Base-by-base conservation (phyloP, 2,113 vertebrate species). In the Panthera tigris region DNA sequence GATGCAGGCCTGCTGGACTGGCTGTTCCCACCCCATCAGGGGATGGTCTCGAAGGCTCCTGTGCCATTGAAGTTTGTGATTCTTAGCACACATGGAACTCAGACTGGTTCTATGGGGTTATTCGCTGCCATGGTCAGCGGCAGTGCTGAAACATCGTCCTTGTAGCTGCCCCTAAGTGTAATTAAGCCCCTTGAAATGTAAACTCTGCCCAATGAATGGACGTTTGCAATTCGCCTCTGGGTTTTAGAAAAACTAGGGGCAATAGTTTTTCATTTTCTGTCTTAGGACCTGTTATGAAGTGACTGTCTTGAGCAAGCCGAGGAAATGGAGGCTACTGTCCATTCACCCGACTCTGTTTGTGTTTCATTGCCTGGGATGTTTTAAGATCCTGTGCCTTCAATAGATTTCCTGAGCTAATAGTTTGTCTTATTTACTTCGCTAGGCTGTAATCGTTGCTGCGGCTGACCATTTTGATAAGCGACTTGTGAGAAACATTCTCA, bases 391-490 rank as follows among this genome's bases (percentile, higher is more conserved):
- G 33, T 74, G 76, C n/a, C 27, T 71, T 89, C 86, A 74, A 65
- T n/a, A 95, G 83, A 21, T 87, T 80, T 95, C 95, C 19, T 23
- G 55, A 82, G 89, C 86, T 86, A 48, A 94, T 33, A 11, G 45
- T 50, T 91, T 76, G 55, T 86, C 80, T 93, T 45, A 61, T 97
- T 81, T 89, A 48, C 45, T 93, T 11, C 16, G 87, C 63, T 92
- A 90, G 87, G 65, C 8, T 91, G 3, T 31, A 15, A 0, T 0
- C 41, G 19, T 31, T 41, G 1, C 33, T 68, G 31, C 4, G 16
- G 48, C 76, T 93, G 45, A 36, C 79, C 36, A 3, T 71, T 71
- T 69, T 90, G 55, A 73, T 93, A 76, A 94, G 50, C 50, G 39
- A 4, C 83, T 92, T 93, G 31, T 55, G 27, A 33, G 48, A 82